phyloP scores from a whole-genome alignment of 2,113 vertebrate species.

The Micronycteris hirsuta region DNA sequence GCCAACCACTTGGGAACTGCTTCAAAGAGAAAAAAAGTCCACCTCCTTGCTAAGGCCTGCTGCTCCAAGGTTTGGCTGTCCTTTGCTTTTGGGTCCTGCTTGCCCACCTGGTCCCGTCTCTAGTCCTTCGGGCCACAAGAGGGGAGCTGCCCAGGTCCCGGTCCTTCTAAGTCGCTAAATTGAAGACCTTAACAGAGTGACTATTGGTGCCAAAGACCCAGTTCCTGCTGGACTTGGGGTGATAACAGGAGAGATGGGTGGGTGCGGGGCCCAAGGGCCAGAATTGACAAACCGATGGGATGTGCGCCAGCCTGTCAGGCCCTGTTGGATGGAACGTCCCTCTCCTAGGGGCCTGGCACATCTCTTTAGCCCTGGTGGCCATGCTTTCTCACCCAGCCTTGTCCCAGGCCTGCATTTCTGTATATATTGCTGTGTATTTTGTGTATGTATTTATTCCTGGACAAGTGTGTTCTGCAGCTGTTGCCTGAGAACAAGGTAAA shows the following conservation, averaged over 20 bases:
- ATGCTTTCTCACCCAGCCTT: slow-evolving; percentile 35
- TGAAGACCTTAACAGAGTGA: slow-evolving; percentile 32
- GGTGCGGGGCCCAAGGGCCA: not conserved
- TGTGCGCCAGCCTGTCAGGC: not conserved
- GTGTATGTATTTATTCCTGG: slow-evolving; percentile 65
- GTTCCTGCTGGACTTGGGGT: slow-evolving; percentile 35
- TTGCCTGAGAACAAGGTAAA: slow-evolving; percentile 56
- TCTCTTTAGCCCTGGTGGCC: not conserved
- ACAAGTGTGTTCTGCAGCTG: slow-evolving; percentile 55
- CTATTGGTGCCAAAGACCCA: slow-evolving; percentile 64
- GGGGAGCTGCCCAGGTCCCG: not conserved
- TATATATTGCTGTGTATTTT: slow-evolving; percentile 66
- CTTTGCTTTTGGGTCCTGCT: not conserved
- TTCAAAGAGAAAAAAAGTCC: not conserved
- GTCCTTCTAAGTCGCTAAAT: slow-evolving; percentile 12
- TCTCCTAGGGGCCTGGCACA: not conserved
- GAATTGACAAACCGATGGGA: not conserved
- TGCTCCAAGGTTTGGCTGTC: not conserved
- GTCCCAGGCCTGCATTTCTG: slow-evolving; percentile 44
- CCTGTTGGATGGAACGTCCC: not conserved
- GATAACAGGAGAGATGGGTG: not conserved
- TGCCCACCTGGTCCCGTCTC: not conserved
- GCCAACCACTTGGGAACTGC: not conserved
- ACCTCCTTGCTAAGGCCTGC: not conserved
- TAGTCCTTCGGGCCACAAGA: not conserved